Conservation (phyloP, 1,140 invertebrate genomes). For the Cyrtorhinus lividipennis region DNA sequence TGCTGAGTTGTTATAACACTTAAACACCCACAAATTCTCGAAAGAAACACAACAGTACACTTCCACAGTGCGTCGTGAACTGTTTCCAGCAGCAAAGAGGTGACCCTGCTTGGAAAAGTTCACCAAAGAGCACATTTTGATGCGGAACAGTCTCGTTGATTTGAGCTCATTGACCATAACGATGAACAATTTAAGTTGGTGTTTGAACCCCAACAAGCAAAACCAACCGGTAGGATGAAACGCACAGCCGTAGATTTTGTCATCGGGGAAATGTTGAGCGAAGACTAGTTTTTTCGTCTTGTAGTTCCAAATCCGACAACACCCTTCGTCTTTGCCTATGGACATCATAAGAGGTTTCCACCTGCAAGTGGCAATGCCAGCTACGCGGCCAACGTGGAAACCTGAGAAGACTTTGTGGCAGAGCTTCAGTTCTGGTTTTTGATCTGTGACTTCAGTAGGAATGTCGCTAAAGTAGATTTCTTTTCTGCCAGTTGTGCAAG, state of each 20-base stretch:
- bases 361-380: constrained; percentile 60
- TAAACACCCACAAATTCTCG: constrained; percentile 6
- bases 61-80: constrained; percentile 49
- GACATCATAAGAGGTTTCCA: constrained; percentile 84
- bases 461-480: constrained; percentile 37
- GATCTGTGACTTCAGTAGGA: background rate
- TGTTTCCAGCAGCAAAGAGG: constrained; percentile 64
- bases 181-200: constrained; percentile 72
- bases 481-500: constrained; percentile 42
- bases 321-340: constrained; percentile 60
- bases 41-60: constrained; percentile 62
- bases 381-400: constrained; percentile 62
- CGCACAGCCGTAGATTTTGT: constrained; percentile 53
- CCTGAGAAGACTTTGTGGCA: constrained; percentile 33
- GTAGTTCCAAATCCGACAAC: constrained; percentile 80
- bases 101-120: constrained; percentile 66
- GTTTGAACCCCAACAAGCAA: constrained; percentile 65
- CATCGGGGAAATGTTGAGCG: constrained; percentile 64
- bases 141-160: constrained; percentile 55
- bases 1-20: background rate
- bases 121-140: constrained; percentile 52
- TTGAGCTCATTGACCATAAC: constrained; percentile 77
- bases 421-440: background rate
- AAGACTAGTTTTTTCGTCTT: constrained; percentile 61
- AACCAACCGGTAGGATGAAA: constrained; percentile 52